Evolutionary conservation across 1,140 invertebrate genomes (phyloP), one percentile per base, ranked within the genome.

Genomic region (Episyrphus balteatus): DNA sequence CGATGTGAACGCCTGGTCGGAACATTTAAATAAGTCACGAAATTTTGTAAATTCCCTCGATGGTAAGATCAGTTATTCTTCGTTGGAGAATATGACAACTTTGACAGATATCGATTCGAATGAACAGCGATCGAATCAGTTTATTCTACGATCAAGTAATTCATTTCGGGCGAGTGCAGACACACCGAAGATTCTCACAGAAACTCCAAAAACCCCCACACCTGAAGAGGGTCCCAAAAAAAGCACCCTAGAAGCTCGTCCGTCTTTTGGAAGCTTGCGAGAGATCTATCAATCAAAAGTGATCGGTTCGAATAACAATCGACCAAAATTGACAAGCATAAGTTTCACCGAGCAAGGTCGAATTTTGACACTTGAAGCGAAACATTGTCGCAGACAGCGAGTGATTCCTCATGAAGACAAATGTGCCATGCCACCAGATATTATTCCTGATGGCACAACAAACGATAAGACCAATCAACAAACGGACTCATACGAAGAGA

Each of bases 231-330:
- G 3, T 26, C 21, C 21, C 21, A 26, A 8, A 26, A 26, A 26
- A 8, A 26, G 21, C 21, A 26, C 21, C 3, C 34, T 37, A 9
- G 40, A 34, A 17, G n/a, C 39, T 11, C 30, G 32, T 2, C 19
- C 31, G 15, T 75, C 73, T 50, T 81, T 82, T 52, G 76, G 79
- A 31, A 84, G 80, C 61, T 61, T 88, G 2, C 69, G 83, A 21
- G 81, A 84, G 58, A 84, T 87, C 36, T 83, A 82, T 53, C 82
- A 86, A 48, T 75, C 78, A 6, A 75, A 73, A 30, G 67, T 72
- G 49, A 62, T 63, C 37, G 52, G 60, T 32, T 59, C 66, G 45
- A 52, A 69, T 55, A 50, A 58, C 59, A 12, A 59, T 58, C 10
- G 69, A 59, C 47, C 36, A 15, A 30, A 46, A 31, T 32, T 46